Percentiles rank a stretch among this genome's conserved stretches.
Conservation (phyloP, 2,113 vertebrate genomes). For the Muscicapa adusta region DNA sequence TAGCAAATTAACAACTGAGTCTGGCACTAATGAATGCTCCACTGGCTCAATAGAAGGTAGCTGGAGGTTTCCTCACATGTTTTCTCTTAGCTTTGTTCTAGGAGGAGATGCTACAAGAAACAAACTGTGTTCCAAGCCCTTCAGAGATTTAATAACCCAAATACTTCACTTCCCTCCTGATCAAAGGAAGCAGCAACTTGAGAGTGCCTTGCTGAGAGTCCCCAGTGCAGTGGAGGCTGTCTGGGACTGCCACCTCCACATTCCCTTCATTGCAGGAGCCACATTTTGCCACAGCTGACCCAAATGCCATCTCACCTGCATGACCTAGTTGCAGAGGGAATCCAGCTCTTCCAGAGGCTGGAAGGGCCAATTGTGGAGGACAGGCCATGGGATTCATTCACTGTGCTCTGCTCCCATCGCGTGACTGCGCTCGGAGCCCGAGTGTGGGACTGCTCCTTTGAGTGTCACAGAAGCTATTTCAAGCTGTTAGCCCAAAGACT, state of each 20-base stretch:
- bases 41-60: conserved; percentile 25
- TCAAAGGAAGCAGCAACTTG: conserved; percentile 1
- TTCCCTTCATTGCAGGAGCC: background rate
- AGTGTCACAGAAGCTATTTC: conserved; percentile 57
- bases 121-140: background rate
- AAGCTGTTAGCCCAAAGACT: conserved; percentile 56
- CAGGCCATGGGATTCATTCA: background rate
- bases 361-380: background rate
- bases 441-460: conserved; percentile 49
- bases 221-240: background rate
- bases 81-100: conserved; percentile 37
- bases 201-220: background rate
- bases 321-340: background rate
- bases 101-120: conserved; percentile 27
- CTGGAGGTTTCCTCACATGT: conserved; percentile 36
- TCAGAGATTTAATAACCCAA: conserved; percentile 16
- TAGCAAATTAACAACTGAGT: conserved; percentile 47
- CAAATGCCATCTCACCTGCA: background rate
- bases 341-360: background rate
- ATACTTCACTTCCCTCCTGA: conserved; percentile 20
- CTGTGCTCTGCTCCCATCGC: background rate
- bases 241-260: background rate
- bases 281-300: background rate
- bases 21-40: conserved; percentile 48
- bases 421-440: background rate